Evolutionary conservation across 2,113 vertebrate genomes (phyloP), one percentile per base, ranked within the genome.

Genomic region (Tetrao urogallus): DNA sequence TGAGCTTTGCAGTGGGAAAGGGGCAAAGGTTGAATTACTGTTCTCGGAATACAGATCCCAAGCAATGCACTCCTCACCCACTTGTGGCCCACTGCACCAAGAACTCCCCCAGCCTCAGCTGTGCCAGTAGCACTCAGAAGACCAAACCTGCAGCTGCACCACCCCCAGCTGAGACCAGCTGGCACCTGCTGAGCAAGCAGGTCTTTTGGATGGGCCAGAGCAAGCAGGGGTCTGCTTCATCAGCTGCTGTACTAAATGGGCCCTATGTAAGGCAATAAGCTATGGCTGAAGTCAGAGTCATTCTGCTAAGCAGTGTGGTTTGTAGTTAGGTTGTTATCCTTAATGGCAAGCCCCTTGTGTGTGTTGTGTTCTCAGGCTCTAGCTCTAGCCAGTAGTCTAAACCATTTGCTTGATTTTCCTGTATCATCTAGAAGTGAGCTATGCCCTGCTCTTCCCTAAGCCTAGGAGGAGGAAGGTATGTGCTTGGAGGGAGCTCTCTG

Each of bases 361-460:
- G 57, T 4, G 0, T 45, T 8, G 2, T 48, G 50, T 85, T 87
- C 85, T 85, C 79, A 89, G 63, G 64, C 43, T 52, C 43, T 40
- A 64, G 52, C 50, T 72, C 13, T 67, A 73, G 24, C 24, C 11
- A 11, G 67, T 63, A 60, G 54, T 66, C 60, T 80, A 70, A 92
- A 87, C 48, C 0, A 0, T 73, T 72, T 89, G 45, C 64, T 70
- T 94, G 70, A 94, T 91, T 91, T 91, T 92, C 70, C 82, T 60
- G 89, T 94, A 85, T 93, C 3, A 0, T 24, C 66, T 92, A 74
- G 19, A 82, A 95, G n/a, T 6, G 40, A 88, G 75, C 0, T 5
- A 70, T 89, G 67, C 36, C 71, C 75, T 77, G 25, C 63, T 71
- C 75, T 89, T 80, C 54, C 67, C 66, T 47, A 67, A 61, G 66